Percentiles rank a stretch among this genome's conserved stretches.
phyloP scores from a whole-genome alignment of 2,113 vertebrate genomes.

The Oostethus manadensis region DNA sequence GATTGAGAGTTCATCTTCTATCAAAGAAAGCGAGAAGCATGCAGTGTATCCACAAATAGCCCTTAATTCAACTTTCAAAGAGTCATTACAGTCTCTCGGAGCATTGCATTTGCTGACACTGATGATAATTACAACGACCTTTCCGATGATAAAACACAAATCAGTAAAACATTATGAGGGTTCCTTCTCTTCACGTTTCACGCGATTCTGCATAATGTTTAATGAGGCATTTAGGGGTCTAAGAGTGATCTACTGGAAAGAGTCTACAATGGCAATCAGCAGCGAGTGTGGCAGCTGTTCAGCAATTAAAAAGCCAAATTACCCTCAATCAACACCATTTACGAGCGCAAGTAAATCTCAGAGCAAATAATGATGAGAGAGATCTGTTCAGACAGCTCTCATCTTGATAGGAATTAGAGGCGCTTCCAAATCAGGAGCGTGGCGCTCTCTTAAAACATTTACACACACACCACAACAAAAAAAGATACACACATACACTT shows the following conservation, averaged over 20 bases:
- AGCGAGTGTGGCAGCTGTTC: conserved; percentile 71
- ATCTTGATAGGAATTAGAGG: conserved; percentile 70
- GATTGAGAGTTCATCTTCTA: conserved; percentile 41
- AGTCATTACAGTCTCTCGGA: conserved; percentile 41
- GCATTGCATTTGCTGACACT: conserved; percentile 63
- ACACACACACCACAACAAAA: conserved; percentile 1
- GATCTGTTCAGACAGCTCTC: conserved; percentile 70
- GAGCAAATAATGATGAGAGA: conserved; percentile 71
- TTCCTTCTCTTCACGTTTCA: conserved; percentile 57
- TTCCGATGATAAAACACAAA: conserved; percentile 65
- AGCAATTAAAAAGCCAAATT: conserved; percentile 78
- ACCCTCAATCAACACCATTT: conserved; percentile 77
- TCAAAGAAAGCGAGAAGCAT: conserved; percentile 31
- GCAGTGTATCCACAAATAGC: conserved; percentile 38
- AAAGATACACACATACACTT: background rate
- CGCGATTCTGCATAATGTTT: conserved; percentile 59
- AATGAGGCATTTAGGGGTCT: conserved; percentile 67
- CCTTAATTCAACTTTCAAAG: conserved; percentile 56
- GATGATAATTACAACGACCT: conserved; percentile 66
- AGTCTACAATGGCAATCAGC: conserved; percentile 75
- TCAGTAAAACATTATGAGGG: conserved; percentile 59
- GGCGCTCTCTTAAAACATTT: conserved; percentile 39
- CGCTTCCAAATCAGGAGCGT: conserved; percentile 60
- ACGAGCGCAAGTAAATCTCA: conserved; percentile 70
- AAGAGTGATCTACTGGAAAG: conserved; percentile 68